Base-by-base conservation (phyloP, 2,888 invertebrate genomes). In the Himalopsyche japonica region DNA sequence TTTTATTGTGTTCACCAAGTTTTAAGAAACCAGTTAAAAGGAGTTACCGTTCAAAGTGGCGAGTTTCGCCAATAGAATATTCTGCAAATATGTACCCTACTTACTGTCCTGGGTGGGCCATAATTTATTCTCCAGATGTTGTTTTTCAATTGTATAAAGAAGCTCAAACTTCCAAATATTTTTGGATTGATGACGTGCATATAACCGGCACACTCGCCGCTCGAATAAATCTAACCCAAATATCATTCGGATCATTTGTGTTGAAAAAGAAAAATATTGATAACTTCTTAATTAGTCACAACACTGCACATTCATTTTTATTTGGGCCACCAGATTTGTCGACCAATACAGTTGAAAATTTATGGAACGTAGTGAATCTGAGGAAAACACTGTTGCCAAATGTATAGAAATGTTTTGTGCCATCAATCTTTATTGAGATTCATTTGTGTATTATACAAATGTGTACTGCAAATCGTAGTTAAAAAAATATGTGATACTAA, bases 141-240 rank as follows among this genome's bases (percentile, higher is more conserved):
- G 91, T 92, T 64, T 92, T 92, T 88, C 89, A 90, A 86, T 89
- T 94, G 84, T 93, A 93, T 88, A 90, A 89, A 77, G 92, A 93
- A 87, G 94, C 94, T 12, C 93, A 94, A 88, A 91, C 90, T 83
- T 89, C 92, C 5, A 91, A 92, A 3, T 95, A 94, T 89, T 95
- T 95, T 90, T 95, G 96, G 95, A 94, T 95, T 85, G 95, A 95
- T 89, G 95, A 95, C 89, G 94, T 95, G 82, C 94, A 94, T 88
- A 90, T 95, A 47, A 95, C 95, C 3, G 95, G 95, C 76, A 92
- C 92, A 8, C 88, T 94, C 83, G 94, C 94, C 0, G 90, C 92
- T 87, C 92, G 92, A 88, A 90, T 93, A 10, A 93, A 93, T 87
- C 88, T 95, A n/a, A 90, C 91, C 0, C 93, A 93, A 80, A 93